Conservation (phyloP, 2,113 vertebrate genomes). For the Poeciliopsis prolifica region DNA sequence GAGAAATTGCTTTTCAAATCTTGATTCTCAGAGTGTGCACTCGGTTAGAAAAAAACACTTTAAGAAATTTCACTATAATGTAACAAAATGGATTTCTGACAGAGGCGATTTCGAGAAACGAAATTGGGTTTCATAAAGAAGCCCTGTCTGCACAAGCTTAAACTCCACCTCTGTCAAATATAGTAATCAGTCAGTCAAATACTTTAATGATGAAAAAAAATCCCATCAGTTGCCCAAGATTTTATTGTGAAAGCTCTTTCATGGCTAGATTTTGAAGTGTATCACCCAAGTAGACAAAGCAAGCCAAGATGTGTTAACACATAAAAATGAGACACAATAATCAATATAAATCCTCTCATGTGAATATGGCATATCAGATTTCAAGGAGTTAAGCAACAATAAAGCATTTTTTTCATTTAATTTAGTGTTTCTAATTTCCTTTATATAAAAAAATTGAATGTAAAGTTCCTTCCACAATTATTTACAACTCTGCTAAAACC, state of each 20-base stretch:
- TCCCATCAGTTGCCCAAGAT: neutral
- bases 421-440: too few relatives aligned
- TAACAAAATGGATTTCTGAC: constrained; percentile 28
- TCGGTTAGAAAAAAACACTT: neutral
- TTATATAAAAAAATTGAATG: too few relatives aligned
- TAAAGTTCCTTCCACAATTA: too few relatives aligned
- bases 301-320: neutral
- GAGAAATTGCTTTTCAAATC: constrained; percentile 18
- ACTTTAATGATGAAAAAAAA: neutral
- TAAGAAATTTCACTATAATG: constrained; percentile 31
- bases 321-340: neutral
- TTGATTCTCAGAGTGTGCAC: constrained; percentile 10
- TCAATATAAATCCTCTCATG: neutral
- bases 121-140: constrained; percentile 21
- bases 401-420: too few relatives aligned
- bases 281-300: neutral
- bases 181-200: neutral
- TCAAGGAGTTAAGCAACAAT: neutral
- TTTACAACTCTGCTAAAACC: too few relatives aligned
- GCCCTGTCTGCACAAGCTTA: neutral
- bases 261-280: neutral
- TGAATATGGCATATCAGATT: neutral
- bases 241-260: constrained; percentile 15
- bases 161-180: neutral
- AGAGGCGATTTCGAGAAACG: constrained; percentile 24